Evolutionary conservation across 2,888 invertebrate species (phyloP).

Genomic region (Glyphotaelius pellucidus): DNA sequence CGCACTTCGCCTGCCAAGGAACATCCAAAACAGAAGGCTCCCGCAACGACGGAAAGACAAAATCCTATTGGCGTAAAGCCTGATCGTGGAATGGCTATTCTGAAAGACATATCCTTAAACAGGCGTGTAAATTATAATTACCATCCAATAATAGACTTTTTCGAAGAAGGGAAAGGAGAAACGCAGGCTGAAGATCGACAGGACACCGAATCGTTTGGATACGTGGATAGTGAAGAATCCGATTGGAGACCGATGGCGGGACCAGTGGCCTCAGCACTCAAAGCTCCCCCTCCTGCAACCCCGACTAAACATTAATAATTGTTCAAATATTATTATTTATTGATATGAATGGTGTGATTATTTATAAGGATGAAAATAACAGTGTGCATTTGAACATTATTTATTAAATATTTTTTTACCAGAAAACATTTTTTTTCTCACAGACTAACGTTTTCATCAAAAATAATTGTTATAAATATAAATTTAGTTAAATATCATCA

Average conservation of each 20-base stretch:
- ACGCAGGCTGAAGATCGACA: constrained; percentile 66
- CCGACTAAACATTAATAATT: neutral
- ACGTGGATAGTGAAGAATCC: constrained; percentile 73
- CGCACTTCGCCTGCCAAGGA: constrained; percentile 8
- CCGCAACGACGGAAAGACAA: constrained; percentile 70
- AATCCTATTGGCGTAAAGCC: constrained; percentile 65
- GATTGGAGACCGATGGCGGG: constrained; percentile 76
- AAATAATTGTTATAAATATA: neutral
- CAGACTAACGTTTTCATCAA: neutral
- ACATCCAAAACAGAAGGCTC: neutral
- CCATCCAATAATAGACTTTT: constrained; percentile 90
- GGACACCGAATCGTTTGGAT: constrained; percentile 70
- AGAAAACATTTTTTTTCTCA: neutral
- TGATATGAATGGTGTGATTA: neutral
- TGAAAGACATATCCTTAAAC: constrained; percentile 63
- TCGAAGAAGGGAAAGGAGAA: constrained; percentile 73
- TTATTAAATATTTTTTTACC: constrained; percentile 19
- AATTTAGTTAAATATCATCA: too few relatives aligned
- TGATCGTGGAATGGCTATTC: constrained; percentile 63
- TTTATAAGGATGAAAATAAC: neutral
- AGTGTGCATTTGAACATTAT: neutral
- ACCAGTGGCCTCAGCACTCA: constrained; percentile 68
- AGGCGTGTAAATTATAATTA: constrained; percentile 88
- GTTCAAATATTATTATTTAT: constrained; percentile 4
- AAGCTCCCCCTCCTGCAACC: neutral